These are phyloP conservation scores for human DNA, from an alignment of 2,113 vertebrate genomes.

Conservation along the genomic window GRCh38 chr16:24114501-24115000, in stretches of 20 bases:
- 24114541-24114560: background rate
- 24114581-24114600: background rate
- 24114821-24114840: background rate
- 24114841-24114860: background rate
- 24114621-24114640: background rate
- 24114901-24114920: background rate
- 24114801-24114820: background rate
- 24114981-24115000: background rate
- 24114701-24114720: background rate
- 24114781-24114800: background rate
- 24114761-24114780: background rate
- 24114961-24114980: background rate
- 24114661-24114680: conserved; percentile 10
- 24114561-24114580: no score
- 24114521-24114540: background rate
- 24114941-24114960: background rate
- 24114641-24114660: background rate
- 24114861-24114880: background rate
- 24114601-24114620: background rate
- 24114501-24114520: no score
- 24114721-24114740: background rate
- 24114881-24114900: background rate
- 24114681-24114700: conserved; percentile 21
- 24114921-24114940: background rate
- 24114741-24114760: background rate